phyloP scores from a whole-genome alignment of 2,888 invertebrate species.

The Scaptomyza polygonia region DNA sequence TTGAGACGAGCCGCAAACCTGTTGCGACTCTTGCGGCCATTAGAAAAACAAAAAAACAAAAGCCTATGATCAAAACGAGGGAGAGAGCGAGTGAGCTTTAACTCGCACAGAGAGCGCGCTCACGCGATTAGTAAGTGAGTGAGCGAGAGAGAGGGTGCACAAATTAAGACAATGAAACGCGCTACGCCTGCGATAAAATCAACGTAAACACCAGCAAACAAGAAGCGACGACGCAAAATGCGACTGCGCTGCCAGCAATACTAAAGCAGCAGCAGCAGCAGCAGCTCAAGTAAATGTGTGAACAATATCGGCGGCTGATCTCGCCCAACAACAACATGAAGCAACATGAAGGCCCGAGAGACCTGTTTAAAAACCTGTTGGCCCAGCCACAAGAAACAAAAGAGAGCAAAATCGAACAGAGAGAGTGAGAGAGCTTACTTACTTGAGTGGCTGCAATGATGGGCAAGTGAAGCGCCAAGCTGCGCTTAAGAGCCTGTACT shows the following conservation, averaged over 20 bases:
- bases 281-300: constrained; percentile 76
- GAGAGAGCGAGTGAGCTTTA: neutral
- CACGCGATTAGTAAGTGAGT: constrained; percentile 1
- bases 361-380: constrained; percentile 76
- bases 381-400: constrained; percentile 33
- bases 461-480: constrained; percentile 66
- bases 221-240: constrained; percentile 39
- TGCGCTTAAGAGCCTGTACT: constrained; percentile 72
- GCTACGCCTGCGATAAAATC: constrained; percentile 75
- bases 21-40: constrained; percentile 41
- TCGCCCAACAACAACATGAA: constrained; percentile 58
- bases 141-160: constrained; percentile 30
- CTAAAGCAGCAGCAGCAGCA: constrained; percentile 29
- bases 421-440: neutral
- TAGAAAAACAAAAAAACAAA: constrained; percentile 44
- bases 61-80: constrained; percentile 27
- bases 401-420: neutral
- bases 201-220: constrained; percentile 71
- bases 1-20: constrained; percentile 59
- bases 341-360: constrained; percentile 58
- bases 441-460: constrained; percentile 12
- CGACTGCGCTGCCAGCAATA: constrained; percentile 38
- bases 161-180: constrained; percentile 81
- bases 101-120: neutral
- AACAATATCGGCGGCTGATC: constrained; percentile 79